phyloP scores from a whole-genome alignment of 2,797 vertebrate genomes.

The Sebastes vulpes region DNA sequence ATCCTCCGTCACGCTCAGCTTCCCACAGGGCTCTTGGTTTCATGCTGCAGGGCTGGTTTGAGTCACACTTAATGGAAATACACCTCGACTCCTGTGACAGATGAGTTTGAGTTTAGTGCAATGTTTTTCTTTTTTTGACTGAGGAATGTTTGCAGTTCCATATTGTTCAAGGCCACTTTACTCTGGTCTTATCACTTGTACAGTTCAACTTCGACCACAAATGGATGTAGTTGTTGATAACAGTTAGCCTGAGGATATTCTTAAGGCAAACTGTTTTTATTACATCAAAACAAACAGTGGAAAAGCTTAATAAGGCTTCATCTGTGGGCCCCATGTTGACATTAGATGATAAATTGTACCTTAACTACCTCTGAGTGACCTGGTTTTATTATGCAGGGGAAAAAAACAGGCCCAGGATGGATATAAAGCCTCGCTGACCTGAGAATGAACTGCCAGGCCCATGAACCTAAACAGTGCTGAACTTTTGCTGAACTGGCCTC shows the following conservation, averaged over 20 bases:
- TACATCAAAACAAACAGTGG: constrained; percentile 47
- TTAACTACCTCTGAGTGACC: constrained; percentile 57
- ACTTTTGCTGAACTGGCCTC: constrained; percentile 90
- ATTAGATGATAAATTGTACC: constrained; percentile 66
- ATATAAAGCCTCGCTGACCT: constrained; percentile 84
- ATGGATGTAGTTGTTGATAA: neutral
- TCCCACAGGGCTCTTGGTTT: neutral
- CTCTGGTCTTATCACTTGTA: neutral
- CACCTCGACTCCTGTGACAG: neutral
- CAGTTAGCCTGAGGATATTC: neutral
- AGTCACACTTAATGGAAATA: neutral
- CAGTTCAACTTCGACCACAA: neutral
- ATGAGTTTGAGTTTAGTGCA: neutral
- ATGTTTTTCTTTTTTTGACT: neutral
- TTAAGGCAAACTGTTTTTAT: constrained; percentile 45
- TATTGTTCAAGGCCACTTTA: neutral
- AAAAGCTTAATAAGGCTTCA: constrained; percentile 36
- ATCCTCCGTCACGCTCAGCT: neutral
- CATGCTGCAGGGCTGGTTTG: neutral
- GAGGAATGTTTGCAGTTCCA: neutral
- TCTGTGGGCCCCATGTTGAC: constrained; percentile 45
- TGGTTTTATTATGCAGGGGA: constrained; percentile 63
- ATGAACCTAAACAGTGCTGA: constrained; percentile 90
- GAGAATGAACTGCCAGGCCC: constrained; percentile 87
- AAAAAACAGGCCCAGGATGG: constrained; percentile 33